Percentiles rank a stretch among this genome's conserved stretches.
Conservation (phyloP, 2,113 vertebrate genomes). For the Phocoena sinus region DNA sequence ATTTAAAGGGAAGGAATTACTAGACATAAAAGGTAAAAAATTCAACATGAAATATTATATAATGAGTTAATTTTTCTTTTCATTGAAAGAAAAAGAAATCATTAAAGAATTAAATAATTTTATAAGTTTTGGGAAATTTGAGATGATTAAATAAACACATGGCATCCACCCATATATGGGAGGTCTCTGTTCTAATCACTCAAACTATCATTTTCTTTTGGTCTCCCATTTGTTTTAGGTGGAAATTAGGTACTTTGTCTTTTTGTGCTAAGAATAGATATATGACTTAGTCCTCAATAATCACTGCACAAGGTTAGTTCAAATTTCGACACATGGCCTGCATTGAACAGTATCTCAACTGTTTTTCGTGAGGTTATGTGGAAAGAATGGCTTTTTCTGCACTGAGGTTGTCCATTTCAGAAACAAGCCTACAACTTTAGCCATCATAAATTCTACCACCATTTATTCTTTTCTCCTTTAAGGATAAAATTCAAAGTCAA, state of each 20-base stretch:
- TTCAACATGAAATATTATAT: background rate
- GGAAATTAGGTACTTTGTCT: background rate
- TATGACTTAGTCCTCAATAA: background rate
- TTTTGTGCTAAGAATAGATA: background rate
- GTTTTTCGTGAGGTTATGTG: background rate
- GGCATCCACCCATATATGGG: background rate
- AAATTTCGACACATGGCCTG: background rate
- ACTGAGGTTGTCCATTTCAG: background rate
- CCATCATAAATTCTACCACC: background rate
- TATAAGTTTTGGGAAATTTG: background rate
- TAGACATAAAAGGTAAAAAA: background rate
- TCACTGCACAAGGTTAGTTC: background rate
- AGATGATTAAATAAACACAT: background rate
- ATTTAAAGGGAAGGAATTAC: background rate
- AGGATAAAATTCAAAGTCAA: background rate
- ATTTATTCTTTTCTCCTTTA: background rate
- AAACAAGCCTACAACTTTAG: background rate
- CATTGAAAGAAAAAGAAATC: background rate
- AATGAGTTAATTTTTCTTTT: background rate
- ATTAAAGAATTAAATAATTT: background rate
- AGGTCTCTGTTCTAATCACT: background rate
- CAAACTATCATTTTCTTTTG: background rate
- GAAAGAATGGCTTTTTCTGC: background rate
- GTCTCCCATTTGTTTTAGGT: background rate
- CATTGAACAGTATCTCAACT: background rate